Base-by-base conservation (phyloP, 2,797 vertebrate genomes). In the Gymnodraco acuticeps region DNA sequence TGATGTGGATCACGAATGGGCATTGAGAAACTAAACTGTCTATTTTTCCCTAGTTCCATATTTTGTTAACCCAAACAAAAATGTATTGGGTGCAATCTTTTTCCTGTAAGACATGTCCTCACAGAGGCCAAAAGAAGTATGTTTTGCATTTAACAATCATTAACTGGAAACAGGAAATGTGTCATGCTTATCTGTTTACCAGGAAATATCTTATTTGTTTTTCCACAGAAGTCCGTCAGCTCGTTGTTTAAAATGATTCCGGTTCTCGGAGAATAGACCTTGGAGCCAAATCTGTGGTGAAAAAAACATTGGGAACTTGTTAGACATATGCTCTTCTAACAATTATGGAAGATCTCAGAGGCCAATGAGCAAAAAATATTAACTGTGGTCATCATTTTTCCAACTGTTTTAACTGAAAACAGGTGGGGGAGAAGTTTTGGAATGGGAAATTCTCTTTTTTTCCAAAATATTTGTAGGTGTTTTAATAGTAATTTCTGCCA, bases 161-260 rank as follows among this genome's bases (percentile, higher is more conserved):
- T 27, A 27, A 27, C 27, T 27, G 27, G 27, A 27, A 27, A 27
- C 27, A 27, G 27, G 27, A 5, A 27, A 27, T 27, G 1, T 27
- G 19, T n/a, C 0, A 3, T 20, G 9, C 19, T 51, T 10, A 69
- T 74, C 3, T 19, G 5, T 68, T 89, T 90, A 96, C 95, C 93
- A 53, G 92, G 51, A 47, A 56, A 69, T 62, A 95, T 85, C n/a
- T n/a, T 27, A 3, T 90, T 70, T 2, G 60, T 78, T 71, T 60
- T 88, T 2, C 78, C 77, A 86, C 98, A 99, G 72, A 99, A 97
- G 81, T 99, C 97, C 0, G 82, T 89, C 0, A 99, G 92, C 60
- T 98, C 87, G 0, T 98, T 98, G 90, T 99, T 99, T 66, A 99
- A 94, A 76, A 99, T 93, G 38, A 99, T 84, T 51, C 97, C 98